Conservation (phyloP, 1,140 invertebrate genomes). For the Mercenaria mercenaria region DNA sequence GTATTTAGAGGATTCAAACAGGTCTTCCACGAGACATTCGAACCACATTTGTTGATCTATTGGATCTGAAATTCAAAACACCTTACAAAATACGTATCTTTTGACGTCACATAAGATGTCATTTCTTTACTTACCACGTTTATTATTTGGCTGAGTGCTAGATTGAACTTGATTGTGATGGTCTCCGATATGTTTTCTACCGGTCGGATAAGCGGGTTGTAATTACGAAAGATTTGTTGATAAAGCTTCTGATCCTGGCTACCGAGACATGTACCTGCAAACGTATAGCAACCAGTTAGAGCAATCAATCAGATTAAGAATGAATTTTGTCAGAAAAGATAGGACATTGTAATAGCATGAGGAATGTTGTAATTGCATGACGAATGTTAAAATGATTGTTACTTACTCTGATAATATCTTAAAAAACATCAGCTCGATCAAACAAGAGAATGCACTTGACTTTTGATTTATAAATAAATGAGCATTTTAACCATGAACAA, state of each 20-base stretch:
- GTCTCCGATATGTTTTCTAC: conserved; percentile 99
- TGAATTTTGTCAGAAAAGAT: not conserved
- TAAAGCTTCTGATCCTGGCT: conserved; percentile 27
- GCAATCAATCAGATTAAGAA: not conserved
- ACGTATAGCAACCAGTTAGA: no score
- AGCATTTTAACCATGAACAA: no score
- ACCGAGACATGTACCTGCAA: conserved; percentile 5
- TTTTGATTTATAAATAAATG: no score
- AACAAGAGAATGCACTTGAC: no score
- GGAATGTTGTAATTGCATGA: not conserved
- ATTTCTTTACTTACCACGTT: conserved; percentile 28
- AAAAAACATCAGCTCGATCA: no score
- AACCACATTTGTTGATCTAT: conserved; percentile 76
- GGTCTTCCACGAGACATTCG: conserved; percentile 93
- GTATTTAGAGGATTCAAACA: conserved; percentile 94
- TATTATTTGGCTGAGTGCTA: conserved; percentile 47
- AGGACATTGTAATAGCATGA: not conserved
- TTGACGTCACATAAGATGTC: conserved; percentile 13
- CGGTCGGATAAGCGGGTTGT: conserved; percentile 99
- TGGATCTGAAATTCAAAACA: conserved; percentile 69
- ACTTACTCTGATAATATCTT: no score
- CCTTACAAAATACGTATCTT: not conserved
- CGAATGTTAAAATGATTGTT: no score
- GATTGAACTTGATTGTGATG: conserved; percentile 92
- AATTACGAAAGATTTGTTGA: conserved; percentile 84